Evolutionary conservation across 1,140 invertebrate genomes (phyloP).

Genomic region (Mercenaria mercenaria): DNA sequence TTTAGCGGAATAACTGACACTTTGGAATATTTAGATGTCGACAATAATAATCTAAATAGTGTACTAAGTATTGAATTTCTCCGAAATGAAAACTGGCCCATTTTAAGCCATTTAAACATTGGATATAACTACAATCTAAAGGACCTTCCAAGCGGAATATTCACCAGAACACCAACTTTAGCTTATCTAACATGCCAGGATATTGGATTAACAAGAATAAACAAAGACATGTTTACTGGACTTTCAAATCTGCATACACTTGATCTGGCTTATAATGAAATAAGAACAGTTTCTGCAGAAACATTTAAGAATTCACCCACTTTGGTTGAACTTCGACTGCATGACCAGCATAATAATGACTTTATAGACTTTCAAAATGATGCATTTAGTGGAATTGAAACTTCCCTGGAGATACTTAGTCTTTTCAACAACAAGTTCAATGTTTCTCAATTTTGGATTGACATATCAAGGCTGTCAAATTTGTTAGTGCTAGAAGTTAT

Average conservation of each 20-base stretch:
- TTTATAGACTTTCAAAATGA: background rate
- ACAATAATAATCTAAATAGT: slow-evolving; percentile 93
- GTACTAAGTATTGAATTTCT: slow-evolving; percentile 89
- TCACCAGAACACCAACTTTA: slow-evolving; percentile 92
- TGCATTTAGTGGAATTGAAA: slow-evolving; percentile 60
- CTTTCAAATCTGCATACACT: slow-evolving; percentile 68
- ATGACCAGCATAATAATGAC: slow-evolving; percentile 51
- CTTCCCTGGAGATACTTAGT: slow-evolving; percentile 54
- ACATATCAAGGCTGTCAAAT: slow-evolving; percentile 58
- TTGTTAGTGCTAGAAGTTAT: slow-evolving; percentile 64
- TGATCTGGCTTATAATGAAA: slow-evolving; percentile 72
- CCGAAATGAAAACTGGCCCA: slow-evolving; percentile 82
- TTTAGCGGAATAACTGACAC: slow-evolving; percentile 94
- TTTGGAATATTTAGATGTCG: slow-evolving; percentile 93
- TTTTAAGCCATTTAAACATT: slow-evolving; percentile 92
- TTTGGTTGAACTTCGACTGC: slow-evolving; percentile 71
- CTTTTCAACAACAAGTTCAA: slow-evolving; percentile 61
- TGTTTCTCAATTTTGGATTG: slow-evolving; percentile 60
- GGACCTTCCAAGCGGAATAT: slow-evolving; percentile 92
- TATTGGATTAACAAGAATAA: slow-evolving; percentile 94
- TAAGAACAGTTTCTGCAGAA: slow-evolving; percentile 65
- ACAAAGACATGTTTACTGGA: slow-evolving; percentile 89
- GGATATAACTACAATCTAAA: slow-evolving; percentile 94
- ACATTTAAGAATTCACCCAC: slow-evolving; percentile 66
- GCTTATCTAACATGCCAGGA: slow-evolving; percentile 95